phyloP scores from a whole-genome alignment of 2,888 invertebrate genomes.

The Polydrusus tereticollis region DNA sequence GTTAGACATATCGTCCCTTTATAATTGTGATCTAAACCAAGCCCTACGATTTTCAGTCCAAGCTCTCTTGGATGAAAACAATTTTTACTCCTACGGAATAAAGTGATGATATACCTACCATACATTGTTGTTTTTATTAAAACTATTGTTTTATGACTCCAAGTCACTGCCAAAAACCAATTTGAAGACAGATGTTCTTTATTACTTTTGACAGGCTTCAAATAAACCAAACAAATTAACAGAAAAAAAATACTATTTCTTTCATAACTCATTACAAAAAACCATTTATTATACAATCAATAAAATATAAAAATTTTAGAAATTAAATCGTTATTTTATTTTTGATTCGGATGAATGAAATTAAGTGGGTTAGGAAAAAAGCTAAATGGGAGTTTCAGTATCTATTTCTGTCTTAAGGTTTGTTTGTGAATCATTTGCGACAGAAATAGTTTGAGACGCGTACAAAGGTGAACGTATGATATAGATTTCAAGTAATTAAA shows the following conservation, averaged over 20 bases:
- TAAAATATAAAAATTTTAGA: background rate
- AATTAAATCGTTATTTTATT: constrained; percentile 4
- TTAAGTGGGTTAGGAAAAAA: constrained; percentile 18
- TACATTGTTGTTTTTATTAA: constrained; percentile 9
- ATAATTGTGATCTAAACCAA: too few relatives aligned
- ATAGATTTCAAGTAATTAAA: background rate
- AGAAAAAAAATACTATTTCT: constrained; percentile 5
- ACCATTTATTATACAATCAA: background rate
- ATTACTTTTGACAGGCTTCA: constrained; percentile 10
- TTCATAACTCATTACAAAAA: background rate
- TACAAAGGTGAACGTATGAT: constrained; percentile 2
- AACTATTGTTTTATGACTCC: constrained; percentile 3
- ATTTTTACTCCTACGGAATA: too few relatives aligned
- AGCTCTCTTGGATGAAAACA: too few relatives aligned
- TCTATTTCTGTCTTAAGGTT: constrained; percentile 33
- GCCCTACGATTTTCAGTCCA: too few relatives aligned
- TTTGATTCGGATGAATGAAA: constrained; percentile 17
- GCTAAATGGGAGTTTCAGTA: constrained; percentile 1
- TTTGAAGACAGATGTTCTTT: constrained; percentile 21
- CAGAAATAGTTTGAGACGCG: background rate
- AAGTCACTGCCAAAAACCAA: constrained; percentile 31
- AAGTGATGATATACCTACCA: too few relatives aligned
- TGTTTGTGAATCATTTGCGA: constrained; percentile 34
- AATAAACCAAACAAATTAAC: constrained; percentile 6
- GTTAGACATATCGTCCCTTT: too few relatives aligned